Conservation (phyloP, 2,113 vertebrate species). For the Gopherus flavomarginatus region DNA sequence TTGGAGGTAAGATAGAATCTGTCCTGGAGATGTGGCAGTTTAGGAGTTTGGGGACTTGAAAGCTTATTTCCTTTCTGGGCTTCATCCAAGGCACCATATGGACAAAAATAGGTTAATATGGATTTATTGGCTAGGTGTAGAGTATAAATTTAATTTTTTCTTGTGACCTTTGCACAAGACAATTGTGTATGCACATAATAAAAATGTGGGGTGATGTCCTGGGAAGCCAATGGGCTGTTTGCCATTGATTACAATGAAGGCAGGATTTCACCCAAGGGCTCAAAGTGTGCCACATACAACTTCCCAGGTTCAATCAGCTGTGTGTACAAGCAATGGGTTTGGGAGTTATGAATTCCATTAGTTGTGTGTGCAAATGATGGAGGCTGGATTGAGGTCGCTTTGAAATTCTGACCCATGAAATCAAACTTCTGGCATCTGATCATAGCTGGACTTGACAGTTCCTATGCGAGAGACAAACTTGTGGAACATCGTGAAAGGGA, state of each 20-base stretch:
- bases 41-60: background rate
- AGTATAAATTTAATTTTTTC: background rate
- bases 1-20: background rate
- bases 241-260: background rate
- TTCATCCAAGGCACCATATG: background rate
- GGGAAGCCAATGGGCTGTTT: background rate
- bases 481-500: background rate
- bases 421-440: background rate
- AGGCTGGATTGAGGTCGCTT: background rate
- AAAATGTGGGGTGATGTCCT: background rate
- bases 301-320: background rate
- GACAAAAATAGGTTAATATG: background rate
- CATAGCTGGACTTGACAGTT: background rate
- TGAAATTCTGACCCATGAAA: background rate
- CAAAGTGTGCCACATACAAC: background rate
- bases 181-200: background rate
- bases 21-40: background rate
- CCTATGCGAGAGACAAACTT: background rate
- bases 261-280: background rate
- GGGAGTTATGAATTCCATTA: background rate
- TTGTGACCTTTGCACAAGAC: background rate
- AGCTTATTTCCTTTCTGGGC: background rate
- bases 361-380: background rate
- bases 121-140: background rate
- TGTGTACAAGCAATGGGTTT: rapidly evolving